Conservation (phyloP, 35 echinoderm and acorn worm species). For the Ophioderma brevispina region DNA sequence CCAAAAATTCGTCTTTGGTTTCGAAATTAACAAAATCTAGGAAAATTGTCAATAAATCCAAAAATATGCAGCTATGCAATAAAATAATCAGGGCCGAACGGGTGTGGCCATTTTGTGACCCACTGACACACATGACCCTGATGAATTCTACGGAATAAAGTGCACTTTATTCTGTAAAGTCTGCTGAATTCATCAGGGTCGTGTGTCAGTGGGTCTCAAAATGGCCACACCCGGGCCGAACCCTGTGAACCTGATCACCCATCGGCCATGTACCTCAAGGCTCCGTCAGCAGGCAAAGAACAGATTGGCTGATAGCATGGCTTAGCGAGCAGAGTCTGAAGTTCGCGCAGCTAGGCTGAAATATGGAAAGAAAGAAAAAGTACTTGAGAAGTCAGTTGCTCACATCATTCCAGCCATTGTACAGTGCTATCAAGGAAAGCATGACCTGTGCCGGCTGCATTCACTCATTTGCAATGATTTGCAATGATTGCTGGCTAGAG, state of each 20-base stretch:
- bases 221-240: too few species aligned
- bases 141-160: too few species aligned
- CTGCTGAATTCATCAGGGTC: too few species aligned
- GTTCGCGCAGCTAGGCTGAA: neutral
- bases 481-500: neutral
- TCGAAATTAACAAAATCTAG: too few species aligned
- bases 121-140: too few species aligned
- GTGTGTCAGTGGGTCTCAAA: too few species aligned
- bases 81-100: too few species aligned
- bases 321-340: neutral
- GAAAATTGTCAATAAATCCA: too few species aligned
- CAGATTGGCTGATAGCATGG: neutral
- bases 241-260: neutral
- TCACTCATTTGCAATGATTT: neutral
- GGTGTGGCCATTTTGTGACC: too few species aligned
- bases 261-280: neutral
- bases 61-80: neutral
- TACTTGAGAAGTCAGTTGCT: neutral
- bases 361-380: neutral
- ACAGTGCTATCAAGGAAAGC: slow-evolving; percentile 42
- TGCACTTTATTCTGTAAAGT: too few species aligned
- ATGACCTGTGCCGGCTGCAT: neutral
- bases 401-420: neutral
- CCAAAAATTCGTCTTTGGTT: too few species aligned
- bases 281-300: neutral